Conservation (phyloP, 1,140 invertebrate species). For the Drosophila malerkotliana region DNA sequence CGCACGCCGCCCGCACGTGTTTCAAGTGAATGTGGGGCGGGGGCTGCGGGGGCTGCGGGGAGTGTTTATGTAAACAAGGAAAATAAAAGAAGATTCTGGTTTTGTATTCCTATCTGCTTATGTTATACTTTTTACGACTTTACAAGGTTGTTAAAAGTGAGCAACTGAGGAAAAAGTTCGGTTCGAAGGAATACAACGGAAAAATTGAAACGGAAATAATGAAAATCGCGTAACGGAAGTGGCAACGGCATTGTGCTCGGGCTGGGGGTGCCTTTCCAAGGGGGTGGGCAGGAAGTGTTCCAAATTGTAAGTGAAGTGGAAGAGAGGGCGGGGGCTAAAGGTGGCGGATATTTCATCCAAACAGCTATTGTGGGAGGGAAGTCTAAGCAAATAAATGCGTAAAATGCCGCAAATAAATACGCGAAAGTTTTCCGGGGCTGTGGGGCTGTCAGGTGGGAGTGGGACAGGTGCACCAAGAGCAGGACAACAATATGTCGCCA, state of each 20-base stretch:
- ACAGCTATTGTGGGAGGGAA: conserved; percentile 19
- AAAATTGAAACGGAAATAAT: conserved; percentile 82
- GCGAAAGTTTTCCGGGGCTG: conserved; percentile 44
- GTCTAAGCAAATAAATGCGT: conserved; percentile 82
- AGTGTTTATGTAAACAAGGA: conserved; percentile 59
- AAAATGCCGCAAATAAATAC: conserved; percentile 82
- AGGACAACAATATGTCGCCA: conserved; percentile 71
- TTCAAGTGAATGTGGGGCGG: not conserved
- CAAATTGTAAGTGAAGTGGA: conserved; percentile 54
- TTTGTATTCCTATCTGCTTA: conserved; percentile 43
- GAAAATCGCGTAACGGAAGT: conserved; percentile 82
- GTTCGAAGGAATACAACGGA: conserved; percentile 71
- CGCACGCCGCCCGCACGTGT: conserved; percentile 41
- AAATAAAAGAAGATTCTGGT: conserved; percentile 43
- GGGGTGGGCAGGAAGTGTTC: conserved; percentile 27
- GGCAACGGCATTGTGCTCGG: conserved; percentile 64
- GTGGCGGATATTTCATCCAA: conserved; percentile 27
- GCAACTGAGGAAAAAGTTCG: conserved; percentile 40
- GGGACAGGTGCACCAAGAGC: conserved; percentile 27
- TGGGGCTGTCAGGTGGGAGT: not conserved
- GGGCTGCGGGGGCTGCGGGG: not conserved
- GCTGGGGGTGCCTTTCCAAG: not conserved
- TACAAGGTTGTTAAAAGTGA: conserved; percentile 78
- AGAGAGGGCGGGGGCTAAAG: conserved; percentile 8
- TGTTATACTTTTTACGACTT: conserved; percentile 72